These are phyloP conservation scores for Prorops nasuta DNA, from an alignment of 1,140 invertebrate genomes.

Conservation along the genomic window DNA sequence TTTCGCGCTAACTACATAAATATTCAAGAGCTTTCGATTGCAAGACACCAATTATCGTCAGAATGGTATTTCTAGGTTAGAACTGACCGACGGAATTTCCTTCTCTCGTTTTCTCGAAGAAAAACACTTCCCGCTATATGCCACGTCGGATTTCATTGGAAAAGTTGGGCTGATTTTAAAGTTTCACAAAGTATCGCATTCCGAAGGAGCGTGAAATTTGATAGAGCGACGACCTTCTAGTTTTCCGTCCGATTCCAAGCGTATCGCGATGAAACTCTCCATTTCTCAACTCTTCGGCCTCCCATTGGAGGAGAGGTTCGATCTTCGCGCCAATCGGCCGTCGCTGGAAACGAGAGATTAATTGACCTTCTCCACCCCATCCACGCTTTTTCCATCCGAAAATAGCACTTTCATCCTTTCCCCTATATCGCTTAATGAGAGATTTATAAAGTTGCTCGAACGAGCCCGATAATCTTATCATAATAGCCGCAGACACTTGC, in stretches of 20 bases:
- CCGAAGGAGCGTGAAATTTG: not conserved
- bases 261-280: too few relatives aligned
- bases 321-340: constrained; percentile 12
- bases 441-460: constrained; percentile 4
- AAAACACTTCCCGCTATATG: not conserved
- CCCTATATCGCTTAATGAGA: not conserved
- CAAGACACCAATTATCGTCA: too few relatives aligned
- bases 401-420: constrained; percentile 9
- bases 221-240: not conserved
- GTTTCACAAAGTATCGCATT: not conserved
- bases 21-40: too few relatives aligned
- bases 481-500: too few relatives aligned
- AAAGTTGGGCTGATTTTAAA: not conserved
- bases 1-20: too few relatives aligned
- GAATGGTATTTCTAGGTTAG: too few relatives aligned
- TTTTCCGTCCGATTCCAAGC: not conserved
- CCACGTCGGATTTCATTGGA: not conserved
- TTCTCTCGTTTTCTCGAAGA: not conserved
- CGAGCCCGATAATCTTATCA: too few relatives aligned
- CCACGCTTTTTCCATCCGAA: constrained; percentile 2
- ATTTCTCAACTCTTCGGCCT: not conserved
- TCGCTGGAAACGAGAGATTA: constrained; percentile 20
- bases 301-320: constrained; percentile 7
- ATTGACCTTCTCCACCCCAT: constrained; percentile 19
- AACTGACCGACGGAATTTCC: too few relatives aligned